Evolutionary conservation across 2,797 vertebrate species (phyloP), one percentile per base, ranked within the genome.

Genomic region (Hippocampus kuda): DNA sequence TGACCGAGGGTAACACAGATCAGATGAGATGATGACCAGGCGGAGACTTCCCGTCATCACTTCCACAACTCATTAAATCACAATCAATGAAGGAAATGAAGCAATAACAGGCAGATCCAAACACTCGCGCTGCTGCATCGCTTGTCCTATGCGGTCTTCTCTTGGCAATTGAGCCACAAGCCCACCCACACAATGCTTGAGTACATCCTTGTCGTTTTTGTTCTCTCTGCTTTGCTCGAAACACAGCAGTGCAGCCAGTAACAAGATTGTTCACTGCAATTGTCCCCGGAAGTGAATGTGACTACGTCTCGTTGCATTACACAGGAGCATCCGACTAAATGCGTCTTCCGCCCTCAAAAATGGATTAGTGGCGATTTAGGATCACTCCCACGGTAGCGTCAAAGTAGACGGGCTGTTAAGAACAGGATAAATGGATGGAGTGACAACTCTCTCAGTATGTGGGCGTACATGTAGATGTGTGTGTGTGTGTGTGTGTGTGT

Each of bases 281-380:
- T 49, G 22, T 22, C 75, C 60, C 78, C 79, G 82, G 84, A 85
- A 82, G 79, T 74, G 77, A 80, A 69, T 76, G 41, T 68, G 67
- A 78, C 75, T 66, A 9, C 22, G 38, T 75, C 68, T 69, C 60
- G 67, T 62, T 70, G 76, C 27, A 72, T 87, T 84, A 85, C 84
- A 82, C 81, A 86, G 84, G 87, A 84, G 73, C 82, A 66, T 48
- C 30, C 65, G 60, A 75, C 75, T 76, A 67, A 80, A 85, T 65
- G 71, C 67, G 75, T 74, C 69, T 72, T 79, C 72, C 64, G 63
- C 70, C 73, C 72, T 82, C 73, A 72, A 79, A 83, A 79, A 59
- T 56, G 83, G 83, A 83, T 87, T 83, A 87, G 77, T 56, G 67
- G 68, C 66, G 68, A 62, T 79, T 81, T 76, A 82, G 69, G 71